Evolutionary conservation across 2,888 invertebrate species (phyloP), one percentile per base, ranked within the genome.

Genomic region (Hyles lineata): DNA sequence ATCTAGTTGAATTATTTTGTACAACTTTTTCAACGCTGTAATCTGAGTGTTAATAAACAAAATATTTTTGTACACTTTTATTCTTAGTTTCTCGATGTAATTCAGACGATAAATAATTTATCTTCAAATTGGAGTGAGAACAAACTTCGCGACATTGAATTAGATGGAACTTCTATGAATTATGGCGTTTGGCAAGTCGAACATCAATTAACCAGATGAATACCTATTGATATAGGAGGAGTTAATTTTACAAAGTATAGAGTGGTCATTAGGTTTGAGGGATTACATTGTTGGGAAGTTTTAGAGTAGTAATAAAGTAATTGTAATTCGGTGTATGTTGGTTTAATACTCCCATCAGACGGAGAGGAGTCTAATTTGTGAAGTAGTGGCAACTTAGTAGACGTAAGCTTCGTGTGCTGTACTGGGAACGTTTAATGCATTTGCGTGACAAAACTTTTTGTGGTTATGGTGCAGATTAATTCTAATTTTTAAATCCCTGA

Each of bases 381-480:
- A 67, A 67, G 67, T 67, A 67, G 23, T 23, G 43, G 67, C 67
- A 67, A 67, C 67, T 67, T 50, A 50, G 67, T 67, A 67, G 23
- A 67, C 1, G 43, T 50, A 67, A 32, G 63, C 63, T 63, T 35
- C 63, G 21, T 63, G 15, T 32, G 21, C 21, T 35, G 43, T 67
- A 23, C 7, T 43, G 11, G 7, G 15, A 50, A 67, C 67, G 43
- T 50, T 67, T 67, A 55, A 55, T 55, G 19, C 50, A 21, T 23
- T 67, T 50, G 23, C 50, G 17, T 17, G 23, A 23, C 23, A 17
- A 63, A 21, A 63, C 63, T 43, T 23, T 67, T 50, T 67, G 6
- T 17, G 43, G 21, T 50, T 43, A 63, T 11, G 11, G 32, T n/a
- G 11, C 43, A 43, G 43, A 43, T 43, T 43, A 11, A 43, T 43